phyloP scores from a whole-genome alignment of 2,888 invertebrate species.

The Phaedon cochleariae region DNA sequence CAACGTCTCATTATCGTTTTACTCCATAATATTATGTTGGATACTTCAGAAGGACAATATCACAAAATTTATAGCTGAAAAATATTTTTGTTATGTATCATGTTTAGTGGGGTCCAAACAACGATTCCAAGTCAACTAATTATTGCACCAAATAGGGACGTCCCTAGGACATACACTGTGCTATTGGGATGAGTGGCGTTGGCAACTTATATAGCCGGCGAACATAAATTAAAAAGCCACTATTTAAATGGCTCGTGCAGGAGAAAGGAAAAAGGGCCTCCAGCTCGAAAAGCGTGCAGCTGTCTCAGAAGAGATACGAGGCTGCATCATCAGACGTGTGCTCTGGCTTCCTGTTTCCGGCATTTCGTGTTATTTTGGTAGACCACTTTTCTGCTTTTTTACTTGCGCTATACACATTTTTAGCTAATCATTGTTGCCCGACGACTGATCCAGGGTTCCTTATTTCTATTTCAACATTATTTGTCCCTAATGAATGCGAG shows the following conservation, averaged over 20 bases:
- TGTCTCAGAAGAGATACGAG: conserved; percentile 22
- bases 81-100: too few relatives aligned
- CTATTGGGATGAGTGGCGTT: too few relatives aligned
- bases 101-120: too few relatives aligned
- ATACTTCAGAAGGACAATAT: too few relatives aligned
- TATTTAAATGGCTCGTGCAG: conserved; percentile 20
- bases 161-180: too few relatives aligned
- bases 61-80: too few relatives aligned
- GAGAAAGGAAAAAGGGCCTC: conserved; percentile 15
- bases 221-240: conserved; percentile 11
- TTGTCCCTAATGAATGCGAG: conserved; percentile 22
- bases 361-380: conserved; percentile 38
- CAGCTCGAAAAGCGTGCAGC: conserved; percentile 21
- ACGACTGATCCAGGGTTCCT: conserved; percentile 27
- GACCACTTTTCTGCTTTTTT: conserved; percentile 36
- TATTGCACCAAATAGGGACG: too few relatives aligned
- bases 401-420: conserved; percentile 25
- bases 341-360: conserved; percentile 40
- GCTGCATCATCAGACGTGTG: conserved; percentile 32
- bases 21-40: too few relatives aligned
- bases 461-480: conserved; percentile 18
- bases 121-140: too few relatives aligned
- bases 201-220: too few relatives aligned
- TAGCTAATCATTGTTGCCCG: conserved; percentile 29
- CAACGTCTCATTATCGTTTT: too few relatives aligned